phyloP scores from a whole-genome alignment of 2,888 invertebrate species.

The Neria commutata region DNA sequence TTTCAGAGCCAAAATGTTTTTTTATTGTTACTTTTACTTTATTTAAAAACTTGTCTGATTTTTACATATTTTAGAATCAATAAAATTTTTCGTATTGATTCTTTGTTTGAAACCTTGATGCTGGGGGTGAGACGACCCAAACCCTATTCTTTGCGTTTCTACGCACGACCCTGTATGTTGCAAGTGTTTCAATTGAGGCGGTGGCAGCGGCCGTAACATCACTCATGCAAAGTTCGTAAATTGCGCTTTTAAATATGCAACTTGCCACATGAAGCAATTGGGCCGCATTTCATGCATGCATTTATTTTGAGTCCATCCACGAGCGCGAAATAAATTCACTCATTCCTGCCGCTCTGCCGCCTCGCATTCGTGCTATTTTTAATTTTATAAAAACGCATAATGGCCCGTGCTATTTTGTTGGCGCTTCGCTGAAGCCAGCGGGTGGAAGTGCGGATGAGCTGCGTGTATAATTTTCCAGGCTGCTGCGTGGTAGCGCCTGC shows the following conservation, averaged over 20 bases:
- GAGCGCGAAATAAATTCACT: conserved; percentile 14
- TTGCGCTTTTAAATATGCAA: conserved; percentile 13
- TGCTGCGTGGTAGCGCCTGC: background rate
- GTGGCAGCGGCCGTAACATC: background rate
- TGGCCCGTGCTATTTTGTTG: background rate
- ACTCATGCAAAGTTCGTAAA: conserved; percentile 15
- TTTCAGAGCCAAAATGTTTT: too few species aligned
- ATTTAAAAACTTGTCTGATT: too few species aligned
- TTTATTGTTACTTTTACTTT: too few species aligned
- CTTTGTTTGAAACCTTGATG: too few species aligned
- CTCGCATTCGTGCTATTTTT: background rate
- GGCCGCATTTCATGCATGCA: conserved; percentile 1
- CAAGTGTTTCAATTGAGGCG: background rate
- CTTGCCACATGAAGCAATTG: conserved; percentile 13
- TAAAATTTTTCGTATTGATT: too few species aligned
- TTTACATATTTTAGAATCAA: too few species aligned
- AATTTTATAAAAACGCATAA: background rate
- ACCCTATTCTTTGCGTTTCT: too few species aligned
- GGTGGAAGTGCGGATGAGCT: too few species aligned
- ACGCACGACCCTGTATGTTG: too few species aligned
- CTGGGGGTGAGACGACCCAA: too few species aligned
- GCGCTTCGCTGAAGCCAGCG: too few species aligned
- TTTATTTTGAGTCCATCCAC: conserved; percentile 11
- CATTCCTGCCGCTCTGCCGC: background rate
- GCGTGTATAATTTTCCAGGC: background rate